Base-by-base conservation (phyloP, 2,113 vertebrate species). In the Australoheros scitulus region DNA sequence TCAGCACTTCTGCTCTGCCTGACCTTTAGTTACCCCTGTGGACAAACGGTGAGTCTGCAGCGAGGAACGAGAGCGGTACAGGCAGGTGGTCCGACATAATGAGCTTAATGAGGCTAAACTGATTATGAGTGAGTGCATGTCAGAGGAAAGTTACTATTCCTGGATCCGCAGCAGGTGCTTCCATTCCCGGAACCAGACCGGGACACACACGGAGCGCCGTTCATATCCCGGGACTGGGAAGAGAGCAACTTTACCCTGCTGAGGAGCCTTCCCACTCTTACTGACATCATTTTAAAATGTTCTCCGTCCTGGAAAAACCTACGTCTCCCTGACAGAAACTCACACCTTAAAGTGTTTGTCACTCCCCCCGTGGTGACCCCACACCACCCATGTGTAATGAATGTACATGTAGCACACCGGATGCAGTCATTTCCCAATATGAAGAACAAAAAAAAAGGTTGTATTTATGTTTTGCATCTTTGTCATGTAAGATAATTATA, bases 71-170 rank as follows among this genome's bases (percentile, higher is more conserved):
- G 88, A 87, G 88, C 61, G 17, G 77, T 68, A 43, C 76, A 87
- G 90, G 89, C 93, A 94, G 94, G 93, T 93, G 93, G 90, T 87
- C 83, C 26, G 20, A 89, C 86, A 78, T 94, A 95, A 95, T 92
- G 89, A 95, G 93, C 94, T 94, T 94, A 95, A 91, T 92, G 86
- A 87, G 83, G 87, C 89, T 94, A 93, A 94, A 88, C 83, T 88
- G 92, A 95, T 95, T 93, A 93, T 77, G 83, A 86, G 88, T 64
- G 87, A 86, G 87, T 80, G 87, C 79, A 89, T 92, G 93, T 88
- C 83, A 84, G 77, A 87, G 61, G 90, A 84, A 85, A 72, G 79
- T 80, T 88, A 75, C 92, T 95, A 94, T 94, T 95, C 86, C 63
- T 85, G 89, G 88, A 86, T 15, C 5, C 50, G 29, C 11, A 68